Evolutionary conservation across 2,888 invertebrate species (phyloP).

Genomic region (Panzeria rudis): DNA sequence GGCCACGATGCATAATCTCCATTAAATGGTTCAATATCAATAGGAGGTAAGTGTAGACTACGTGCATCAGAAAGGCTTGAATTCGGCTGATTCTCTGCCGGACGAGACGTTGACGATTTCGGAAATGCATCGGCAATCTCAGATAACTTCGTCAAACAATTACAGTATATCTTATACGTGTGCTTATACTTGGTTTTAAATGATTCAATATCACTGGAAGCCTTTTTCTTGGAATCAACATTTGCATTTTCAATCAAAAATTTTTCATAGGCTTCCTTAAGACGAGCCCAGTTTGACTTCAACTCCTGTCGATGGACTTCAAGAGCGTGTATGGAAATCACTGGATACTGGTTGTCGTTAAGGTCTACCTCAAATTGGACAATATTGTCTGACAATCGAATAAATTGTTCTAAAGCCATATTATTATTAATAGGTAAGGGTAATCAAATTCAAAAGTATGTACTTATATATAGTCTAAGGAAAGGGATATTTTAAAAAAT

Average conservation of each 20-base stretch:
- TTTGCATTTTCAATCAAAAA: conserved; percentile 7
- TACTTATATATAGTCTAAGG: background rate
- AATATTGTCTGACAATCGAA: background rate
- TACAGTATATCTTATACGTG: too few species aligned
- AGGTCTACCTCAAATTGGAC: background rate
- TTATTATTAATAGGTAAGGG: background rate
- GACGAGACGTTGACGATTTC: background rate
- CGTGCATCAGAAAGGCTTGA: background rate
- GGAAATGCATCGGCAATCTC: too few species aligned
- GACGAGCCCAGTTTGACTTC: background rate
- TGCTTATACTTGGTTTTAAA: background rate
- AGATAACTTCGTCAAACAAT: too few species aligned
- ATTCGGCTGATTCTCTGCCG: background rate
- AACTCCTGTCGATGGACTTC: background rate
- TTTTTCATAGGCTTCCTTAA: conserved; percentile 13
- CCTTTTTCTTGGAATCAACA: background rate
- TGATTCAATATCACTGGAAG: background rate
- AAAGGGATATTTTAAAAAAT: background rate
- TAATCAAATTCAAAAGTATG: too few species aligned
- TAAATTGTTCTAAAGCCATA: conserved; percentile 16
- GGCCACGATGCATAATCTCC: background rate
- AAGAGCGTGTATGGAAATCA: background rate
- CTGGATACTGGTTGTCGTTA: conserved; percentile 7
- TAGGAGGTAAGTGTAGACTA: too few species aligned
- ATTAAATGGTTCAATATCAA: background rate